phyloP scores from a whole-genome alignment of 2,797 vertebrate genomes.

The Labeo calbasu region DNA sequence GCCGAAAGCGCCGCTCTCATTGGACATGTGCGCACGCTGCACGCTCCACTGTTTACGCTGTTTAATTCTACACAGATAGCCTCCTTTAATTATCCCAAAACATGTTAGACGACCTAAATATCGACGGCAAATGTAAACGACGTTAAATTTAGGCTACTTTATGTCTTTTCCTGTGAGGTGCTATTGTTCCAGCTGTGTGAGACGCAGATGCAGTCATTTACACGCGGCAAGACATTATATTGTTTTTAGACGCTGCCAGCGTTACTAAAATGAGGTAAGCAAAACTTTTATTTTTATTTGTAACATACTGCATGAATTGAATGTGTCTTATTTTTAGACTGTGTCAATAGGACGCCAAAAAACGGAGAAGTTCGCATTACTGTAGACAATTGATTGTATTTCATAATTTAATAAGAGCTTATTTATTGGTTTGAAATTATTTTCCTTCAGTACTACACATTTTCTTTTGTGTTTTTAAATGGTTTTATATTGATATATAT shows the following conservation, averaged over 20 bases:
- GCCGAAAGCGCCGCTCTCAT: neutral
- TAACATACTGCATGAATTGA: neutral
- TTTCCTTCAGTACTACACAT: neutral
- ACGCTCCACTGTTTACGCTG: neutral
- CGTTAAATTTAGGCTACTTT: neutral
- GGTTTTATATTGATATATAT: neutral
- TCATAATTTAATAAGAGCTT: neutral
- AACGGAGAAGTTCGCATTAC: neutral
- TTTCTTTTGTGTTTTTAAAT: neutral
- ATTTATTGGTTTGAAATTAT: neutral
- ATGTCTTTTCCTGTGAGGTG: neutral
- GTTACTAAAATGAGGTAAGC: slow-evolving; percentile 19
- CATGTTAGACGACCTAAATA: neutral
- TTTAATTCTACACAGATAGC: neutral
- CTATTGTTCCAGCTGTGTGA: slow-evolving; percentile 17
- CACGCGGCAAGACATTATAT: neutral
- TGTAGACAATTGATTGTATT: neutral
- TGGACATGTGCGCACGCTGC: neutral
- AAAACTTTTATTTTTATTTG: slow-evolving; percentile 52
- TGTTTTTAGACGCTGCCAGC: neutral
- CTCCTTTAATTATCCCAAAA: neutral
- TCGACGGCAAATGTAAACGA: neutral
- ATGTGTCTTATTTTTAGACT: neutral
- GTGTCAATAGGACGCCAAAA: neutral
- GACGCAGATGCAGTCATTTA: slow-evolving; percentile 4